Base-by-base conservation (phyloP, 30 jellyfish, hydroid and myxozoan genomes). In the Nemopilema nomurai region DNA sequence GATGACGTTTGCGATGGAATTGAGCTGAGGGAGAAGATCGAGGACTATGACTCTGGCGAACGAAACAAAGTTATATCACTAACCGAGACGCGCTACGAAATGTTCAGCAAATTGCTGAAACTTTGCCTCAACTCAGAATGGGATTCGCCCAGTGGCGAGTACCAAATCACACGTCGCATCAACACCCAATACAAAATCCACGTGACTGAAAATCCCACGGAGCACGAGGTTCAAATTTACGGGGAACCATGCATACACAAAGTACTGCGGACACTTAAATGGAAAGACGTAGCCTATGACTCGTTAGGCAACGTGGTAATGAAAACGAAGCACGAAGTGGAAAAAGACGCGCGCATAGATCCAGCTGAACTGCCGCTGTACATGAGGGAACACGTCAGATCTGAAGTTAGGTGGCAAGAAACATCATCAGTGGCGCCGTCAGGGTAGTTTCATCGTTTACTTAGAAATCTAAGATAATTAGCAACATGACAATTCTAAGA, bases 201-300 rank as follows among this genome's bases (percentile, higher is more conserved):
- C 86, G 80, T 83, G 80, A 72, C 62, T 26, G 18, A n/a, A 19
- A 64, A 62, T 32, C 85, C 79, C 22, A 18, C 85, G 1, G 69
- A 18, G 28, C 62, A 71, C n/a, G 86, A 83, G 7, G 67, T 28
- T 1, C 16, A 3, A 50, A 25, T 24, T 18, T 81, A 16, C 28
- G 90, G 83, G 41, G 32, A 25, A 28, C 85, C 91, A n/a, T 83
- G 91, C 80, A 83, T 83, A 71, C 41, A 71, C 19, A 83, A 57
- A 53, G 81, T 83, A 30, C 80, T 83, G 4, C 73, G 67, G 76
- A 69, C 91, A 28, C 27, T 83, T 70, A 83, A 80, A 49, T 83
- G 91, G 91, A 79, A 83, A 71, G 91, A 83, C 51, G 29, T 67
- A 1, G 69, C 32, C 22, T 73, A 28, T 23, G 91, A 83, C 30